Conservation (phyloP, 2,113 vertebrate species). For the Ameiurus melas region DNA sequence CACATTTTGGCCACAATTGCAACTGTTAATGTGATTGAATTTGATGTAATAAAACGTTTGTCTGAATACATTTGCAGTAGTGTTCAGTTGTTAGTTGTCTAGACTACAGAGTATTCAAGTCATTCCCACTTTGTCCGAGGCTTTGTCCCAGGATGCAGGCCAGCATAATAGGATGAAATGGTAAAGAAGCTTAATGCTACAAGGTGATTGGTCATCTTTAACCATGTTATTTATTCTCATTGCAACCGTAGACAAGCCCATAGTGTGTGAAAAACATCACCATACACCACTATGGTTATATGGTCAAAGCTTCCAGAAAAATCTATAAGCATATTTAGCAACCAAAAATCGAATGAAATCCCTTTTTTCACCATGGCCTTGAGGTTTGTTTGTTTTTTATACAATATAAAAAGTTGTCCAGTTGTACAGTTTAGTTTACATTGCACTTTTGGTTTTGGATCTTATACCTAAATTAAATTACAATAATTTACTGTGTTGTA, state of each 20-base stretch:
- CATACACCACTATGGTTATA: conserved; percentile 3
- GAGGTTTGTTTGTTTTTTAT: too few relatives aligned
- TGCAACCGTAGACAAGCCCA: conserved; percentile 29
- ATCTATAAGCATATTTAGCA: not conserved
- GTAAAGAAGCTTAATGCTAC: conserved; percentile 65
- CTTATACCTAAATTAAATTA: not conserved
- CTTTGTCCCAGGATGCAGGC: conserved; percentile 58
- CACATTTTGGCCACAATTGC: not conserved
- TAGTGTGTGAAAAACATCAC: not conserved
- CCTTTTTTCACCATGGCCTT: not conserved
- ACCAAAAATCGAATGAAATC: not conserved
- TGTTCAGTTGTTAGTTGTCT: not conserved
- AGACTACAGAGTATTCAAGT: conserved; percentile 12
- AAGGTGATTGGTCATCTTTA: conserved; percentile 49
- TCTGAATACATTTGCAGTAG: conserved; percentile 8
- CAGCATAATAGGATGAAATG: conserved; percentile 60
- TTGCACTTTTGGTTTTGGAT: not conserved
- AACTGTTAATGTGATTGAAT: not conserved
- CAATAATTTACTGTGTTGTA: not conserved
- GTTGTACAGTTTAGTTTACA: not conserved
- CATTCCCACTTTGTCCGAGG: not conserved
- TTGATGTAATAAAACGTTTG: not conserved
- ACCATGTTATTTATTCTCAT: conserved; percentile 49
- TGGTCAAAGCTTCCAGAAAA: not conserved
- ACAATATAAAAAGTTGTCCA: not conserved